phyloP scores from a whole-genome alignment of 2,888 invertebrate species.

The Cremastinae sp. region DNA sequence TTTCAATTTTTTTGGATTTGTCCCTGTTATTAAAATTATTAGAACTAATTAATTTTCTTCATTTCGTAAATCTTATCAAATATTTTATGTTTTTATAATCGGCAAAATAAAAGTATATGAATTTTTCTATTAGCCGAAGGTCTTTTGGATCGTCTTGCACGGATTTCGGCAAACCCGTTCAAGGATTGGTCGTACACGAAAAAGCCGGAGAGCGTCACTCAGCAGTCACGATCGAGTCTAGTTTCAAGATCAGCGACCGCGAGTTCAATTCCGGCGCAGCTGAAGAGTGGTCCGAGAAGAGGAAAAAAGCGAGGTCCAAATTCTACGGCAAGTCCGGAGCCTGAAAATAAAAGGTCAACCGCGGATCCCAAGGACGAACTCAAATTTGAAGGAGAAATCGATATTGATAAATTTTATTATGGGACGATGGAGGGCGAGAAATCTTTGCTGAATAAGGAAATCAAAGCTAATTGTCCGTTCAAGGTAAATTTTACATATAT shows the following conservation, averaged over 20 bases:
- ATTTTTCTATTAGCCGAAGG: conserved; percentile 73
- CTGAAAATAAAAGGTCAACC: conserved; percentile 67
- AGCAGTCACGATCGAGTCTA: neutral
- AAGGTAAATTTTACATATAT: conserved; percentile 66
- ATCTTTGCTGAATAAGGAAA: conserved; percentile 67
- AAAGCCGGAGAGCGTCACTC: neutral
- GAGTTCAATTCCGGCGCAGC: conserved; percentile 55
- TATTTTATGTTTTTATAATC: conserved; percentile 3
- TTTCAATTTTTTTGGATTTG: neutral
- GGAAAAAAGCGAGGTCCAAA: conserved; percentile 76
- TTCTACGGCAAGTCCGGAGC: conserved; percentile 80
- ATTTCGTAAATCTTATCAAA: neutral
- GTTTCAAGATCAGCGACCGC: neutral
- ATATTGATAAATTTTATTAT: conserved; percentile 76
- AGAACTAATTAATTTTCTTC: conserved; percentile 17
- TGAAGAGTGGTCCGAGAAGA: conserved; percentile 73
- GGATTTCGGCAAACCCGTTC: conserved; percentile 85
- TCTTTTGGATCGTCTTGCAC: conserved; percentile 79
- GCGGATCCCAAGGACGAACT: conserved; percentile 64
- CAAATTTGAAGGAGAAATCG: conserved; percentile 61
- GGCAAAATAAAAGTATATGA: conserved; percentile 30
- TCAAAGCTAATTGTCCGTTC: conserved; percentile 71
- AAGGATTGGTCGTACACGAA: conserved; percentile 83
- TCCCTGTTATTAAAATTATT: conserved; percentile 9
- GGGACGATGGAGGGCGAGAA: conserved; percentile 76